These are phyloP conservation scores for Luperina nickerlii DNA, from an alignment of 2,888 invertebrate genomes.

Conservation along the genomic window DNA sequence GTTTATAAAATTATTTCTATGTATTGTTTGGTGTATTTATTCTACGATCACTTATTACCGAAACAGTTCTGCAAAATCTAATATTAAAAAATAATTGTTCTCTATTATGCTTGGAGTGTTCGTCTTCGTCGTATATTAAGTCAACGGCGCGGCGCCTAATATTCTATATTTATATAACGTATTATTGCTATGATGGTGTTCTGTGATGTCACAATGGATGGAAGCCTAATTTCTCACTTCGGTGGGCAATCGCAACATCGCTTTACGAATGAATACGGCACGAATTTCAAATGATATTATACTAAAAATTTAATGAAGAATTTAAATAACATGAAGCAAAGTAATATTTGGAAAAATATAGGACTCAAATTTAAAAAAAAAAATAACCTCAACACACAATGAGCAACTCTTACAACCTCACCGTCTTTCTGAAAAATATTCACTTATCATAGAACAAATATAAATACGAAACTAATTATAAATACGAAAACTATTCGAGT, in stretches of 20 bases:
- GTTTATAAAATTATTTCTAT: conserved; percentile 33
- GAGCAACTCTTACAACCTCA: conserved; percentile 77
- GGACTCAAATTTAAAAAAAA: conserved; percentile 52
- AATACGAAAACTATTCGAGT: conserved; percentile 83
- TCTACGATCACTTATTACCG: conserved; percentile 44
- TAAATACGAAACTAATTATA: conserved; percentile 75
- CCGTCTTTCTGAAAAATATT: conserved; percentile 65
- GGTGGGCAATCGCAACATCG: conserved; percentile 71
- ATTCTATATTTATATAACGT: conserved; percentile 35
- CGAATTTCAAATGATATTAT: conserved; percentile 48
- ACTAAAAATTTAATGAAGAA: conserved; percentile 40
- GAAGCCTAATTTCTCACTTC: conserved; percentile 66
- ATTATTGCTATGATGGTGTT: conserved; percentile 54
- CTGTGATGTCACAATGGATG: conserved; percentile 59
- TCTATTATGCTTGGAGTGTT: conserved; percentile 49
- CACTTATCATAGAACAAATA: conserved; percentile 70
- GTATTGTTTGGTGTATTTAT: conserved; percentile 39
- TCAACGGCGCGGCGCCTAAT: conserved; percentile 43
- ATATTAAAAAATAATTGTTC: conserved; percentile 60
- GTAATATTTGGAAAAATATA: conserved; percentile 66
- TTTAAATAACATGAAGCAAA: conserved; percentile 44
- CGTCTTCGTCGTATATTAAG: conserved; percentile 27
- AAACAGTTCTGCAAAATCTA: conserved; percentile 57
- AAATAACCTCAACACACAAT: conserved; percentile 64
- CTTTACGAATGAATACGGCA: conserved; percentile 60